phyloP scores from a whole-genome alignment of 2,113 vertebrate genomes.

The Pandion haliaetus region DNA sequence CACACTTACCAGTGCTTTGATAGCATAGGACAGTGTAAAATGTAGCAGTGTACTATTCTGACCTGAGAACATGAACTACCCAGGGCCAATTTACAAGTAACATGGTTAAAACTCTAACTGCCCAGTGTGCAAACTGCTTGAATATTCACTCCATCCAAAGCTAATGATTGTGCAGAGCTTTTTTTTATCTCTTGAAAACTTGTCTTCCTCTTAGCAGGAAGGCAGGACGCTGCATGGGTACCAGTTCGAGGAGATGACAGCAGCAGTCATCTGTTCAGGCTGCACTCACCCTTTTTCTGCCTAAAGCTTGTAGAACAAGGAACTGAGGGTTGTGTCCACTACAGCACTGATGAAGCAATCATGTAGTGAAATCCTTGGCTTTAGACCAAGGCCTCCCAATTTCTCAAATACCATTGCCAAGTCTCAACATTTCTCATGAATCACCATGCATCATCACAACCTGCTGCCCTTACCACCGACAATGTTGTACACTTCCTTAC shows the following conservation, averaged over 20 bases:
- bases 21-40: background rate
- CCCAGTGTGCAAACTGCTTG: background rate
- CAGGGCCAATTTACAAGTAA: background rate
- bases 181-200: background rate
- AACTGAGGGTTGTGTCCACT: background rate
- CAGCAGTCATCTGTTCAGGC: background rate
- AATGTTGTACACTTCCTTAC: background rate
- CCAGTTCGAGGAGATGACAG: background rate
- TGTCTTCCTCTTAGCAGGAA: background rate
- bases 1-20: background rate
- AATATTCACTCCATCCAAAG: background rate
- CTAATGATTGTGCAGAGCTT: background rate
- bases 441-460: background rate
- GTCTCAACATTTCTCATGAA: background rate
- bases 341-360: background rate
- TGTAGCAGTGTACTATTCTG: background rate
- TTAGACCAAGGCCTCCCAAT: background rate
- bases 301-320: background rate
- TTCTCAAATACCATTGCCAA: background rate
- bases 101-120: background rate
- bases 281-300: background rate
- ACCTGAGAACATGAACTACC: background rate
- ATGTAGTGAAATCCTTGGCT: background rate
- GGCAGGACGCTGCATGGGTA: background rate
- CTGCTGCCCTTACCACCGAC: background rate